These are phyloP conservation scores for Melipona beecheii DNA, from an alignment of 2,888 invertebrate genomes.

Conservation along the genomic window DNA sequence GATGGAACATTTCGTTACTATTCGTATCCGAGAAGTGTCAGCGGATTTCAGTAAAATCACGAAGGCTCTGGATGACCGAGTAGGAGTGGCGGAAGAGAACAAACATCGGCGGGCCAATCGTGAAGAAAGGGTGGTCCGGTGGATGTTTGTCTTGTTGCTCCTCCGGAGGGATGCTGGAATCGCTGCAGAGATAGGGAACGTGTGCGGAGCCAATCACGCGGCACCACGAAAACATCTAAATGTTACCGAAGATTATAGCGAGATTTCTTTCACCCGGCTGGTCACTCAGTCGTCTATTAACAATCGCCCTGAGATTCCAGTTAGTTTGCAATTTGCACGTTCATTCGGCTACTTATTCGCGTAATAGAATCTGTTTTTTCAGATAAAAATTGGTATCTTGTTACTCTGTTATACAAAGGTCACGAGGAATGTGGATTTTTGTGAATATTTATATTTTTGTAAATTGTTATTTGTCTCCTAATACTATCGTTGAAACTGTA, in stretches of 20 bases:
- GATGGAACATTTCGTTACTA: neutral
- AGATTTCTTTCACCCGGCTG: slow-evolving; percentile 47
- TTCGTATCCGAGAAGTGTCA: neutral
- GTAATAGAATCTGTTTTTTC: neutral
- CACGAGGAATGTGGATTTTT: neutral
- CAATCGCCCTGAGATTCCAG: slow-evolving; percentile 43
- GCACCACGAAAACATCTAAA: slow-evolving; percentile 42
- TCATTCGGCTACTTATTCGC: neutral
- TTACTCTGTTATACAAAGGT: neutral
- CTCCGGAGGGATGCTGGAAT: slow-evolving; percentile 72
- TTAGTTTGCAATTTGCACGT: neutral
- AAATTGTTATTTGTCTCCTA: neutral
- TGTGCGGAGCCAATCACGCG: slow-evolving; percentile 49
- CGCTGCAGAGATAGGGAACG: slow-evolving; percentile 53
- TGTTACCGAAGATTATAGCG: slow-evolving; percentile 29
- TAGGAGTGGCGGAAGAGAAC: slow-evolving; percentile 75
- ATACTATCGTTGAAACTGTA: too few species aligned
- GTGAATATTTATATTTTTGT: neutral
- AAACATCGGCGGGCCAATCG: slow-evolving; percentile 79
- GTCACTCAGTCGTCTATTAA: slow-evolving; percentile 70
- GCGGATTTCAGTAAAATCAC: neutral
- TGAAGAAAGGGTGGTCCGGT: slow-evolving; percentile 77
- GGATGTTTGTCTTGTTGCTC: slow-evolving; percentile 75
- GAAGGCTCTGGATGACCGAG: slow-evolving; percentile 20
- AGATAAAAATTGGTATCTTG: neutral